phyloP scores from a whole-genome alignment of 2,113 vertebrate genomes.

The Campylomormyrus numenius region DNA sequence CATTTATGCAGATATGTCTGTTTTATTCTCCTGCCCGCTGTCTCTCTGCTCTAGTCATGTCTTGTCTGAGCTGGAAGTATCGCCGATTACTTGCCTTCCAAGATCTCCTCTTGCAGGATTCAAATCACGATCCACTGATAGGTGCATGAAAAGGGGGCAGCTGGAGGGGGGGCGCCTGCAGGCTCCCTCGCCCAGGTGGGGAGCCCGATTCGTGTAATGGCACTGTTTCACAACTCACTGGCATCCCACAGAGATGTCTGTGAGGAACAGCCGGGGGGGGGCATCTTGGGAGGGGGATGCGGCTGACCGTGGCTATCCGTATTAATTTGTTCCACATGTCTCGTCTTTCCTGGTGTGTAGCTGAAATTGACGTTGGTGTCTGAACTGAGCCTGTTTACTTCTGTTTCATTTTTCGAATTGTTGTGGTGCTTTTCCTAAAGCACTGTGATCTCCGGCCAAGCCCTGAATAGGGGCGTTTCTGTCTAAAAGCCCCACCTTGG shows the following conservation, averaged over 20 bases:
- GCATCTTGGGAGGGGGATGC: neutral
- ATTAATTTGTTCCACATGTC: neutral
- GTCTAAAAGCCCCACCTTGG: neutral
- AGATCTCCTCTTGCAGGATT: neutral
- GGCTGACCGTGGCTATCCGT: neutral
- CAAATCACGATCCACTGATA: neutral
- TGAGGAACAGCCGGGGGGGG: neutral
- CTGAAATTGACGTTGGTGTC: neutral
- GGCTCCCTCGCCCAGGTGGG: neutral
- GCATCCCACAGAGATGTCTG: neutral
- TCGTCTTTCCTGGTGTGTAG: neutral
- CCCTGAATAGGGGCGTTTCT: neutral
- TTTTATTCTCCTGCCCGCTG: neutral
- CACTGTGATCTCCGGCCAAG: neutral
- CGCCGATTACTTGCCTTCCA: neutral
- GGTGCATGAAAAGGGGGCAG: neutral
- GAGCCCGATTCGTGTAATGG: neutral
- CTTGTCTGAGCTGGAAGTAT: neutral
- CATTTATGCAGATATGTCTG: neutral
- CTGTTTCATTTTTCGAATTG: neutral
- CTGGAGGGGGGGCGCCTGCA: neutral
- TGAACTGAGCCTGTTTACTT: neutral
- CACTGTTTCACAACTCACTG: neutral
- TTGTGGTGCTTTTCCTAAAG: neutral
- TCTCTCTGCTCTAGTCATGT: neutral